Base-by-base conservation (phyloP, 2,113 vertebrate genomes). In the Mustela lutreola region DNA sequence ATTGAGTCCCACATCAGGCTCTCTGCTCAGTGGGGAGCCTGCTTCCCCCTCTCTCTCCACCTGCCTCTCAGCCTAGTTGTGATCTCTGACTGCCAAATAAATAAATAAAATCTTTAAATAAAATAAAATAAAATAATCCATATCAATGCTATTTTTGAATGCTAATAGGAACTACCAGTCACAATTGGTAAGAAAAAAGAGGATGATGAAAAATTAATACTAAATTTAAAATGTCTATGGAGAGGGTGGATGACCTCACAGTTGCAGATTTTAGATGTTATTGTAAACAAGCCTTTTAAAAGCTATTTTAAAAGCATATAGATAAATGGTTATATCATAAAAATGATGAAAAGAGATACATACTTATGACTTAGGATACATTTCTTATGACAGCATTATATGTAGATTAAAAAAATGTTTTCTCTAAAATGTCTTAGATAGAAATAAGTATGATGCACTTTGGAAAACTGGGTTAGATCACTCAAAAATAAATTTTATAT, bases 361-460 rank as follows among this genome's bases (percentile, higher is more conserved):
- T 71, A 42, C 1, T 91, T 56, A 31, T 63, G 19, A 24, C 16
- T 90, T 89, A n/a, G 15, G 3, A 79, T 78, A 76, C 24, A 50
- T 83, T 87, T 95, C 45, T 93, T 87, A 7, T 60, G 53, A 58
- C 16, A 88, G 26, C 22, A 84, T 84, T 48, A 92, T 24, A 80
- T 73, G 18, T 22, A 92, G 10, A 84, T 94, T 93, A 22, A 85
- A 80, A 63, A 91, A 79, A 28, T 42, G 7, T 24, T 83, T 93
- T 95, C 33, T 83, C 21, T 79, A 82, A 95, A 91, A 63, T 82
- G 63, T 67, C 56, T 96, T 85, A 89, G 19, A 75, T 75, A 89
- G 19, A 75, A 65, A 33, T n/a, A 26, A 92, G 80, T 42, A 75
- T 81, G 58, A 18, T 89, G 9, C 83, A 53, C 19, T 96, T 7